Percentiles rank a stretch among this genome's conserved stretches.
Conservation (phyloP, 2,797 vertebrate species). For the Centropyge bicolor region DNA sequence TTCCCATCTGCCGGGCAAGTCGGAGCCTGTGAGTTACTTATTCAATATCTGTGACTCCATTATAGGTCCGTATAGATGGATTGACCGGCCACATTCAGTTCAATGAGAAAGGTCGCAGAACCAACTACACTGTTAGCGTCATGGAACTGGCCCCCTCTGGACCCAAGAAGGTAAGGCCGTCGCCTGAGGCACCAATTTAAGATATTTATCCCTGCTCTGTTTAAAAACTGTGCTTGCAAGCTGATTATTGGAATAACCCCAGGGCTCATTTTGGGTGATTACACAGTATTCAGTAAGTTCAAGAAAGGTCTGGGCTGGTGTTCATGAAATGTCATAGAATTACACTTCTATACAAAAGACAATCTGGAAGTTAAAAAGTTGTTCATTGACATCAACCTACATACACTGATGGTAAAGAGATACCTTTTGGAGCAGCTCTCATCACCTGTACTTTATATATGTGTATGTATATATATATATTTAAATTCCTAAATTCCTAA, state of each 20-base stretch:
- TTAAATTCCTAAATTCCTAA: not conserved
- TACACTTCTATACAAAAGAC: not conserved
- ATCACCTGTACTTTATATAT: not conserved
- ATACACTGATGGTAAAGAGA: not conserved
- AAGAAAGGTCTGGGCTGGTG: not conserved
- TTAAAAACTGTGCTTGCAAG: not conserved
- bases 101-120: slow-evolving; percentile 96
- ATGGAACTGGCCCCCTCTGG: slow-evolving; percentile 96
- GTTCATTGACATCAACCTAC: not conserved
- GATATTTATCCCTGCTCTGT: slow-evolving; percentile 1
- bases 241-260: not conserved
- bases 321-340: slow-evolving; percentile 1
- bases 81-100: slow-evolving; percentile 98
- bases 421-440: slow-evolving; percentile 13
- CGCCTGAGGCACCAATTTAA: not conserved
- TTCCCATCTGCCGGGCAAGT: slow-evolving; percentile 4
- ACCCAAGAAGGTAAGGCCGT: slow-evolving; percentile 91
- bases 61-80: slow-evolving; percentile 95
- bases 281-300: not conserved
- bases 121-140: slow-evolving; percentile 96
- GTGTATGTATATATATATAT: no score
- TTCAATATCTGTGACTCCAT: slow-evolving; percentile 38
- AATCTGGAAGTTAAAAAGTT: not conserved
- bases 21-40: not conserved
- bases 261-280: slow-evolving; percentile 9